Conservation (phyloP, 2,888 invertebrate genomes). For the Erebia ligea region DNA sequence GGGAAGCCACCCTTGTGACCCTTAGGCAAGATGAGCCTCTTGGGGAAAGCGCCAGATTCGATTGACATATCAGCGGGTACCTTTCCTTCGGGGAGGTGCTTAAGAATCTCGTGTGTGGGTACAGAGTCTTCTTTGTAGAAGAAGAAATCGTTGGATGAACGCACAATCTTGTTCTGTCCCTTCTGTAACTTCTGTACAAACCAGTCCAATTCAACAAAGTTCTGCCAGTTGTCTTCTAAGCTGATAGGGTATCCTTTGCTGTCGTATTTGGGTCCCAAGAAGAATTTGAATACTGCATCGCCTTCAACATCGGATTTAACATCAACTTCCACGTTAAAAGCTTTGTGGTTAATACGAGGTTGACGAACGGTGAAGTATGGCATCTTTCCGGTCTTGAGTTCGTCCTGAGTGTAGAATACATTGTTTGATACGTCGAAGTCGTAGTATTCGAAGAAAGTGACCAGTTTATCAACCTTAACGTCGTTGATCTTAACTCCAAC, state of each 20-base stretch:
- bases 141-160: constrained; percentile 85
- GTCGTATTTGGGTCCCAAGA: constrained; percentile 88
- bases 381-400: constrained; percentile 61
- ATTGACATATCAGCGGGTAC: constrained; percentile 81
- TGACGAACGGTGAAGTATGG: constrained; percentile 84
- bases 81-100: constrained; percentile 78
- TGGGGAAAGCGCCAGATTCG: constrained; percentile 85
- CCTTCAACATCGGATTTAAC: constrained; percentile 83
- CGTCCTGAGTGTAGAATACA: constrained; percentile 56
- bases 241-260: constrained; percentile 76
- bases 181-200: constrained; percentile 82
- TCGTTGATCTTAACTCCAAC: constrained; percentile 84
- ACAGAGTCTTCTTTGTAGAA: constrained; percentile 85
- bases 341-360: constrained; percentile 87
- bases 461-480: constrained; percentile 84
- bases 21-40: constrained; percentile 87
- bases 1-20: constrained; percentile 87
- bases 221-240: constrained; percentile 81
- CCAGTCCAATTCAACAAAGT: constrained; percentile 85
- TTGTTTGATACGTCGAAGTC: constrained; percentile 85
- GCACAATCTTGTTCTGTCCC: constrained; percentile 86
- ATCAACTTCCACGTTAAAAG: constrained; percentile 84
- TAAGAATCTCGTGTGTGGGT: constrained; percentile 83
- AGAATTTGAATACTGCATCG: constrained; percentile 85
- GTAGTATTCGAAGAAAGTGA: constrained; percentile 86